Evolutionary conservation across 1,140 invertebrate genomes (phyloP), one percentile per base, ranked within the genome.

Genomic region (Yoshiicerus persimilis): DNA sequence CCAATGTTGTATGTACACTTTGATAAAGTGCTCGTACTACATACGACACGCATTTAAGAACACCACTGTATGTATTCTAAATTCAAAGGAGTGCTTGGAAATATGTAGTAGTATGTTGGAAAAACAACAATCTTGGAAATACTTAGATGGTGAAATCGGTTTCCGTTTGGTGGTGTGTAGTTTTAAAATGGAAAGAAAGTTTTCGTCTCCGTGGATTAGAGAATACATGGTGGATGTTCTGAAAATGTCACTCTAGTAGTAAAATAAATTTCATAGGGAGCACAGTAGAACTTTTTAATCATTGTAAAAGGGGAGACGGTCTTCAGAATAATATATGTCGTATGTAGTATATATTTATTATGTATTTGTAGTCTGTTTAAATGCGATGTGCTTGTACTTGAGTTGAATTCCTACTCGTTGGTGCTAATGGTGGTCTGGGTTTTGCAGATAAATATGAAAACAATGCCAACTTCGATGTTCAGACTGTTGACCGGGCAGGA

Each of bases 401-500:
- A 62, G n/a, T 16, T 66, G 88, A 80, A 80, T 80, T 38, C 27
- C 75, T 80, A 34, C 87, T 87, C 34, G 87, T 89, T 80, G 75
- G 30, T 80, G 75, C 75, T 80, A 80, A 80, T 80, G 75, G 30
- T 80, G 75, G 75, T 80, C 75, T 80, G 75, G 70, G 16, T 66
- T 77, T 95, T 95, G 30, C 94, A 99, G 98, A 99, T 99, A 91
- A 95, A 99, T 89, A 99, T 99, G 98, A 99, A 99, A 93, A 99
- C 99, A 84, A 99, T 99, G 99, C 99, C 99, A 89, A 99, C 99
- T 88, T 99, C 99, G 84, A 99, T 99, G 97, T 99, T 99, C 94
- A 95, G 98, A 91, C 94, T 99, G 92, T 94, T 99, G 92, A 99
- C 99, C 88, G 99, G 99, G 87, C 99, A 99, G 94, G 99, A 99